Conservation (phyloP, 1,140 invertebrate species). For the Holcopasites calliopsidis region DNA sequence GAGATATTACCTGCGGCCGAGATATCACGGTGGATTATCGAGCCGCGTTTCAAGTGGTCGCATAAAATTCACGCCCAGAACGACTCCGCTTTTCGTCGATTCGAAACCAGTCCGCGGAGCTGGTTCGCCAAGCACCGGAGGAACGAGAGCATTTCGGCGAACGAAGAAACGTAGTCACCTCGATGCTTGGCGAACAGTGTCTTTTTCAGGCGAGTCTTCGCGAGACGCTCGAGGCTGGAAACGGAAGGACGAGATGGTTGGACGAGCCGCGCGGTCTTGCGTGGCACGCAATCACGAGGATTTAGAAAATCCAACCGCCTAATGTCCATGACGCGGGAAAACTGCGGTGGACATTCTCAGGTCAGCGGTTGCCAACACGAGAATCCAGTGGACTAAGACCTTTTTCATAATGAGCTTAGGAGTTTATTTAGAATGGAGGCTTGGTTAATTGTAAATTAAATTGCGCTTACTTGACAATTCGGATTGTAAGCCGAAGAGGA, state of each 20-base stretch:
- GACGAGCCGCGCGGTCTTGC: neutral
- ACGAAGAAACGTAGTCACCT: constrained; percentile 1
- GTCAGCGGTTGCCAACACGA: constrained; percentile 26
- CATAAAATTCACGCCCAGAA: constrained; percentile 22
- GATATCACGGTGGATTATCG: constrained; percentile 3
- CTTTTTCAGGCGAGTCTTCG: neutral
- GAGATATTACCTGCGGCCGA: neutral
- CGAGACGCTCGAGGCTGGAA: neutral
- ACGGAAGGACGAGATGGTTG: neutral
- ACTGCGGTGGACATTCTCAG: neutral
- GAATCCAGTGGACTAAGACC: neutral
- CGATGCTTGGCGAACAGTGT: neutral
- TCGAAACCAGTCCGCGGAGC: constrained; percentile 34
- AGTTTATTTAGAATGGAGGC: too few species aligned
- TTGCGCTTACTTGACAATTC: too few species aligned
- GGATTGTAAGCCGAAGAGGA: too few species aligned
- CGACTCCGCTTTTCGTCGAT: constrained; percentile 36
- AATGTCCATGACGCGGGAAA: neutral
- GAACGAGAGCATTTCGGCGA: constrained; percentile 3
- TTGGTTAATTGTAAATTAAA: too few species aligned
- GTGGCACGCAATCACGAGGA: constrained; percentile 6
- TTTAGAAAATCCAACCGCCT: constrained; percentile 22
- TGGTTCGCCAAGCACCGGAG: constrained; percentile 4
- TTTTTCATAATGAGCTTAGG: too few species aligned
- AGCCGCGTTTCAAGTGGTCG: neutral